Percentiles rank a stretch among this genome's conserved stretches.
phyloP scores from a whole-genome alignment of 30 jellyfish, hydroid and myxozoan species.

The Morbakka virulenta region DNA sequence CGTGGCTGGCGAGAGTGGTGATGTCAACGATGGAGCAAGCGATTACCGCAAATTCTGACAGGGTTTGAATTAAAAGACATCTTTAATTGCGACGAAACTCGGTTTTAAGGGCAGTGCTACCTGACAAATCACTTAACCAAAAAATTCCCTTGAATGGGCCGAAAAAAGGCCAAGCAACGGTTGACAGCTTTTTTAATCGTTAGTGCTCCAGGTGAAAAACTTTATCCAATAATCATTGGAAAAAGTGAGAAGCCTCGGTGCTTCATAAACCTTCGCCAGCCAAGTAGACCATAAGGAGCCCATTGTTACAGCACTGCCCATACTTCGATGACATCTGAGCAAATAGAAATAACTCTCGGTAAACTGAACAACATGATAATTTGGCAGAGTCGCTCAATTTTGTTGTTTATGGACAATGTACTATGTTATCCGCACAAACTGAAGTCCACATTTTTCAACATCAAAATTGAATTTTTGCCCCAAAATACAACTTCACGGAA shows the following conservation, averaged over 20 bases:
- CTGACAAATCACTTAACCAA: not conserved
- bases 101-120: slow-evolving; percentile 1
- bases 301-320: slow-evolving; percentile 1
- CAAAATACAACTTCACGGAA: slow-evolving; percentile 19
- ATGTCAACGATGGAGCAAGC: not conserved
- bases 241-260: slow-evolving; percentile 27
- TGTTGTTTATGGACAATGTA: slow-evolving; percentile 24
- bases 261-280: not conserved
- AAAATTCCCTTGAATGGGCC: not conserved
- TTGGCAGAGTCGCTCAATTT: too few species aligned
- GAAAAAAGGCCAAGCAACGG: too few species aligned
- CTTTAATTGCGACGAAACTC: too few species aligned
- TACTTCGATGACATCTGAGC: slow-evolving; percentile 40
- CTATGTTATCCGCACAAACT: slow-evolving; percentile 39
- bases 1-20: slow-evolving; percentile 8
- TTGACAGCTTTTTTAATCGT: slow-evolving; percentile 4
- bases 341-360: slow-evolving; percentile 9
- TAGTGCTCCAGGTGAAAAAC: slow-evolving; percentile 21
- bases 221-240: slow-evolving; percentile 22
- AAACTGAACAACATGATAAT: not conserved
- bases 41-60: too few species aligned
- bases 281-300: not conserved
- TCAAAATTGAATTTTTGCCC: too few species aligned
- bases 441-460: not conserved
- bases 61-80: too few species aligned